Conservation (phyloP, 2,113 vertebrate species). For the Brienomyrus longianalis region DNA sequence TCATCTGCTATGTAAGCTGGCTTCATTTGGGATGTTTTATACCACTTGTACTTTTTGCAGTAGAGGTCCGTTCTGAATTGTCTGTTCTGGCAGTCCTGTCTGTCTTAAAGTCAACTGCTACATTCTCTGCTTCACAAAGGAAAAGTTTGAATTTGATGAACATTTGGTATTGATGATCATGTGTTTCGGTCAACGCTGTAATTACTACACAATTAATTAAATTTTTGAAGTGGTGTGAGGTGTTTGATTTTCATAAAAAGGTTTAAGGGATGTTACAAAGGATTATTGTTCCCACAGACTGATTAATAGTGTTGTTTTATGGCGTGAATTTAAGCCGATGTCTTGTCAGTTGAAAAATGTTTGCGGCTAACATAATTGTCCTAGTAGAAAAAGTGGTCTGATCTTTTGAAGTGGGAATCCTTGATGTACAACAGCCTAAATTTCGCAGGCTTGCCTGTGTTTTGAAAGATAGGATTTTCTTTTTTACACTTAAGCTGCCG, state of each 20-base stretch:
- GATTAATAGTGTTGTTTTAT: background rate
- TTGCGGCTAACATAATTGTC: background rate
- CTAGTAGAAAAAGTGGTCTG: slow-evolving; percentile 1
- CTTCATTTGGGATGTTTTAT: background rate
- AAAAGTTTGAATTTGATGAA: background rate
- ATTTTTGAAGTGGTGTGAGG: background rate
- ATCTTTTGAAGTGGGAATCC: slow-evolving; percentile 17
- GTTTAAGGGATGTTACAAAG: background rate
- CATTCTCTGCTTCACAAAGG: background rate
- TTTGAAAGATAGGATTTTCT: slow-evolving; percentile 38
- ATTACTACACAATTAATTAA: background rate
- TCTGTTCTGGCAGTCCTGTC: background rate
- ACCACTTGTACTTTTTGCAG: background rate
- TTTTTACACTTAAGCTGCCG: slow-evolving; percentile 62
- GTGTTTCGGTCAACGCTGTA: background rate
- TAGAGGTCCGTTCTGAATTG: background rate
- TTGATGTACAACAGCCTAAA: slow-evolving; percentile 14
- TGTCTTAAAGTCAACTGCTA: background rate
- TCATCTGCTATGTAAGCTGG: background rate
- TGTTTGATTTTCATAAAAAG: background rate
- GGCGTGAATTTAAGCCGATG: background rate
- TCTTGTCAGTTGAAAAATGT: background rate
- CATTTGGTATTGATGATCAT: background rate
- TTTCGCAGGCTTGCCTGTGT: slow-evolving; percentile 27
- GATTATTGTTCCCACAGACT: background rate